Percentiles rank a stretch among this genome's conserved stretches.
Evolutionary conservation across 2,113 vertebrate genomes (phyloP).

Genomic region (Datnioides undecimradiatus): DNA sequence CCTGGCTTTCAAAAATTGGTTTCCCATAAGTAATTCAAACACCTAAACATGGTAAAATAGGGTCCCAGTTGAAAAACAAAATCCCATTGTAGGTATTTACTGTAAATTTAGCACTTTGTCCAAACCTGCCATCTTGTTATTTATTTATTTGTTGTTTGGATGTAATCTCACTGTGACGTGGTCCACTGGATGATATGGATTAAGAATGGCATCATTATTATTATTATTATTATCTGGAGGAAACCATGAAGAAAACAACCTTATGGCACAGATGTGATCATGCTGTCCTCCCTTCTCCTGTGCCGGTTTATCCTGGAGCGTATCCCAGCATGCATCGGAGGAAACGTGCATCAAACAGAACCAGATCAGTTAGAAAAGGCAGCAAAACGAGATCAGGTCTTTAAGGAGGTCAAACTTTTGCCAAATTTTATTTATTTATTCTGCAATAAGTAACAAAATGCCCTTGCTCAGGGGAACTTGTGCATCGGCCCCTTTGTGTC

Average conservation of each 20-base stretch:
- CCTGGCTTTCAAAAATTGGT: too few relatives aligned
- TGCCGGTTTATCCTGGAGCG: neutral
- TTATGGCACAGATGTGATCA: neutral
- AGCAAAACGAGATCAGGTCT: neutral
- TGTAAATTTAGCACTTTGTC: too few relatives aligned
- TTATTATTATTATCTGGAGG: too few relatives aligned
- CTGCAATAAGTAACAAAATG: neutral
- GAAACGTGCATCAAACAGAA: neutral
- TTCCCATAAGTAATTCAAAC: too few relatives aligned
- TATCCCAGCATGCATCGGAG: neutral
- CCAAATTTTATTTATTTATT: neutral
- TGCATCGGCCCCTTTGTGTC: slow-evolving; percentile 55
- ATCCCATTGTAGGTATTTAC: too few relatives aligned
- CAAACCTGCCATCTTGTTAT: too few relatives aligned
- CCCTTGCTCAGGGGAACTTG: slow-evolving; percentile 19
- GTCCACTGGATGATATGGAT: neutral
- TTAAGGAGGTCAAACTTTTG: neutral
- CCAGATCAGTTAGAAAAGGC: neutral
- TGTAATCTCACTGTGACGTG: neutral
- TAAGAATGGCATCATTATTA: too few relatives aligned
- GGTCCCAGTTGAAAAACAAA: too few relatives aligned
- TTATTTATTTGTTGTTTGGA: neutral
- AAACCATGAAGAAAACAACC: neutral
- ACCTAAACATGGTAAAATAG: too few relatives aligned
- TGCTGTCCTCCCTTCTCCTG: neutral